These are phyloP conservation scores for Hycleus phaleratus DNA, from an alignment of 1,140 invertebrate species.

Conservation along the genomic window DNA sequence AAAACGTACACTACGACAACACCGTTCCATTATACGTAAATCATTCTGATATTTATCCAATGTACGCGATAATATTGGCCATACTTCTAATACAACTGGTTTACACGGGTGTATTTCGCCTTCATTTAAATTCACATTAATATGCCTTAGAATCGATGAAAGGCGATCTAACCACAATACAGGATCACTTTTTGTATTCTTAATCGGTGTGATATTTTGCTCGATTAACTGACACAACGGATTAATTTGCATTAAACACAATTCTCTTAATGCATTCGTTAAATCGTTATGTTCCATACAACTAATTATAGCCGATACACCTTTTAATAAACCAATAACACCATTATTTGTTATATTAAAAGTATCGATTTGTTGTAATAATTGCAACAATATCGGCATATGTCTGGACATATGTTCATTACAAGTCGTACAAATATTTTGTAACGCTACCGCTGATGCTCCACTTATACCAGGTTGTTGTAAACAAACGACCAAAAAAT, in stretches of 20 bases:
- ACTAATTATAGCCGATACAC: constrained; percentile 38
- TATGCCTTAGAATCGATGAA: constrained; percentile 78
- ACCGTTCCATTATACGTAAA: constrained; percentile 81
- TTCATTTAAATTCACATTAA: constrained; percentile 41
- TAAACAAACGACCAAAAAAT: constrained; percentile 68
- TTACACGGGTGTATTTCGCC: constrained; percentile 72
- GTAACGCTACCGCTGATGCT: constrained; percentile 67
- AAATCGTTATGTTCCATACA: constrained; percentile 55
- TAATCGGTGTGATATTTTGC: constrained; percentile 37
- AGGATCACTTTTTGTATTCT: constrained; percentile 64
- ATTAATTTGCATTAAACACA: constrained; percentile 69
- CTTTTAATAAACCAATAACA: constrained; percentile 63
- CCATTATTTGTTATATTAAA: constrained; percentile 75
- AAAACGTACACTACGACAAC: constrained; percentile 84
- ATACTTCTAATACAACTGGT: constrained; percentile 71
- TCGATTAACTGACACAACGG: constrained; percentile 56
- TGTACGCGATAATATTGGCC: constrained; percentile 76
- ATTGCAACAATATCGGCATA: constrained; percentile 71
- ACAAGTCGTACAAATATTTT: constrained; percentile 71
- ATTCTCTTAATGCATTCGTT: constrained; percentile 63
- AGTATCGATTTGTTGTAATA: constrained; percentile 69
- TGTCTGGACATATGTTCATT: constrained; percentile 72
- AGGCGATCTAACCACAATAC: constrained; percentile 87
- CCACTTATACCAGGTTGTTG: constrained; percentile 66
- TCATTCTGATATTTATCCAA: constrained; percentile 73